phyloP scores from a whole-genome alignment of 2,113 vertebrate genomes.

The Ardeotis arabs region DNA sequence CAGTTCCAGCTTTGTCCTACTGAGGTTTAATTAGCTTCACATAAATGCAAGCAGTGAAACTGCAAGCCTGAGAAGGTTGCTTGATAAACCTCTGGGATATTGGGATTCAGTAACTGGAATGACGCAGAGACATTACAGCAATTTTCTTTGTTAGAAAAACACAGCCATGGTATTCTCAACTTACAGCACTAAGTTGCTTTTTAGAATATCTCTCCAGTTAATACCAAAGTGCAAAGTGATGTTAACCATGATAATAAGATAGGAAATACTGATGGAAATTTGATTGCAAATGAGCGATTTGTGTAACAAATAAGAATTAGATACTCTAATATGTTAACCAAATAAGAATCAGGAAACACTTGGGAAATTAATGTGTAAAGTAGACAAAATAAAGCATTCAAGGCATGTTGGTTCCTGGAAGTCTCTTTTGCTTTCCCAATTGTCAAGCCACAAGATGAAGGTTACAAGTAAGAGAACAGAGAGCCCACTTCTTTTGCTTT shows the following conservation, averaged over 20 bases:
- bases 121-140: not conserved
- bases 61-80: not conserved
- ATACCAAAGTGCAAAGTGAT: slow-evolving; percentile 34
- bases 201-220: slow-evolving; percentile 47
- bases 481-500: not conserved
- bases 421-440: not conserved
- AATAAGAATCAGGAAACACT: slow-evolving; percentile 51
- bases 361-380: slow-evolving; percentile 67
- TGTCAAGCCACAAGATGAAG: not conserved
- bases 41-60: not conserved
- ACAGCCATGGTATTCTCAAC: not conserved
- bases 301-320: slow-evolving; percentile 51
- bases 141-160: slow-evolving; percentile 49
- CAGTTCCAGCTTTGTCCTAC: not conserved
- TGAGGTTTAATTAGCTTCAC: not conserved
- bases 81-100: slow-evolving; percentile 20
- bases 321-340: slow-evolving; percentile 41
- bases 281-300: slow-evolving; percentile 59
- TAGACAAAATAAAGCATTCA: slow-evolving; percentile 37
- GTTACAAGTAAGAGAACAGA: not conserved
- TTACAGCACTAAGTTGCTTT: not conserved
- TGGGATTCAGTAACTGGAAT: slow-evolving; percentile 21
- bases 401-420: not conserved
- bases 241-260: slow-evolving; percentile 52
- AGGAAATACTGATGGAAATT: slow-evolving; percentile 51